Percentiles rank a stretch among this genome's conserved stretches.
Evolutionary conservation across 2,888 invertebrate species (phyloP).

Genomic region (Lepidocyrtoides sp.): DNA sequence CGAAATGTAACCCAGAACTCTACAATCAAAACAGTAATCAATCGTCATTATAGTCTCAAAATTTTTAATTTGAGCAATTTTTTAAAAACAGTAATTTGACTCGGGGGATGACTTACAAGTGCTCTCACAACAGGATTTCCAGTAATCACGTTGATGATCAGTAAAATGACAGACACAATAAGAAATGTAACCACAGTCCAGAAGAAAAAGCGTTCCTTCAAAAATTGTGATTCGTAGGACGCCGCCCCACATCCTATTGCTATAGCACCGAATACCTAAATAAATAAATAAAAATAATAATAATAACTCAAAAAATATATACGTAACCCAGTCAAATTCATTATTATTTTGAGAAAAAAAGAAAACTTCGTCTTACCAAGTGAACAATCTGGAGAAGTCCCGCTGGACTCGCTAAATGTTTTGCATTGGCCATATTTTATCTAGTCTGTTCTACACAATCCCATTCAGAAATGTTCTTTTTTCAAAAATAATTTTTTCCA

Average conservation of each 20-base stretch:
- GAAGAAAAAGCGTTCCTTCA: slow-evolving; percentile 70
- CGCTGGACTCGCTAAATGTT: slow-evolving; percentile 55
- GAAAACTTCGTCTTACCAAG: slow-evolving; percentile 41
- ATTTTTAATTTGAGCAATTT: too few relatives aligned
- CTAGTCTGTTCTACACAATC: background rate
- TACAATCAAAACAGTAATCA: background rate
- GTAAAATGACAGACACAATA: slow-evolving; percentile 55
- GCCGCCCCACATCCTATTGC: slow-evolving; percentile 73
- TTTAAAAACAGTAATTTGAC: too few relatives aligned
- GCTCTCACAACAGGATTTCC: slow-evolving; percentile 57
- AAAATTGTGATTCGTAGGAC: slow-evolving; percentile 66
- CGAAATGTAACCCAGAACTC: slow-evolving; percentile 68
- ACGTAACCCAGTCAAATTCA: too few relatives aligned
- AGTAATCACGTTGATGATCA: slow-evolving; percentile 51
- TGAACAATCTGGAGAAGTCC: slow-evolving; percentile 63
- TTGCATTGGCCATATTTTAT: slow-evolving; percentile 71
- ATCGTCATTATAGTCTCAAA: too few relatives aligned
- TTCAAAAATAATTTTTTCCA: background rate
- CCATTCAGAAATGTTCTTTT: background rate
- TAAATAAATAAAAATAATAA: background rate
- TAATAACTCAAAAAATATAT: too few relatives aligned
- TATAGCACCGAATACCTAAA: slow-evolving; percentile 64
- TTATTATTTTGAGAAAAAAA: background rate
- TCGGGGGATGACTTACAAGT: background rate
- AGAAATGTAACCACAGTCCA: slow-evolving; percentile 65